Conservation (phyloP, 1,140 invertebrate species). For the Drosophila grimshawi region DNA sequence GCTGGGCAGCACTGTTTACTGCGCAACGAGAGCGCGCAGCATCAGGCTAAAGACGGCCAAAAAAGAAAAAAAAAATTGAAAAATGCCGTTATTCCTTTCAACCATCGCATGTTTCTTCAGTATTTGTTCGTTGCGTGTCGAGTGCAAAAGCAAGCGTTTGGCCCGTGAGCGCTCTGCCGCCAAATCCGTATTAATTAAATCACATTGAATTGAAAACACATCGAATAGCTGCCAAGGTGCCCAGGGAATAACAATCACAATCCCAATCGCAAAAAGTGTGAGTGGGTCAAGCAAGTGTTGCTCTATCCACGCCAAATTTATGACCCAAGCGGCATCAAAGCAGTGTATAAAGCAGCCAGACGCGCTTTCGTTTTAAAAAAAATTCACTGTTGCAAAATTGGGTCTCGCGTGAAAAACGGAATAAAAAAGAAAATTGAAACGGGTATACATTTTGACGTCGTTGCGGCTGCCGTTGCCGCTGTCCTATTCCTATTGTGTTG, state of each 20-base stretch:
- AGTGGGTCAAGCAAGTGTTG: constrained; percentile 41
- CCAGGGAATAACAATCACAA: constrained; percentile 28
- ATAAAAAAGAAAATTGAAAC: constrained; percentile 33
- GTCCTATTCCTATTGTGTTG: constrained; percentile 37
- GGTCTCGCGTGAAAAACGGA: constrained; percentile 46
- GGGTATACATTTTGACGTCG: constrained; percentile 48
- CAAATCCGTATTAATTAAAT: constrained; percentile 55
- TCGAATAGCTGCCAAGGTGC: constrained; percentile 34
- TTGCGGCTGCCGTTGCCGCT: constrained; percentile 3
- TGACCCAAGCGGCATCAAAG: constrained; percentile 28
- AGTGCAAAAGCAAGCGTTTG: constrained; percentile 46
- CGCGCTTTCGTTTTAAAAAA: constrained; percentile 33
- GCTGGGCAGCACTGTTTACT: constrained; percentile 51
- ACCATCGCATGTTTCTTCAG: constrained; percentile 63
- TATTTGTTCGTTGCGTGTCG: constrained; percentile 72
- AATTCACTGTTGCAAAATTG: constrained; percentile 52
- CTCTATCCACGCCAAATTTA: constrained; percentile 26
- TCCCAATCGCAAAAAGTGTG: background rate
- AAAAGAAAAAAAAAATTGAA: constrained; percentile 9
- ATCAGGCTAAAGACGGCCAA: constrained; percentile 28
- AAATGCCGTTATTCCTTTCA: constrained; percentile 32
- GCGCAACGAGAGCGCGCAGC: constrained; percentile 67
- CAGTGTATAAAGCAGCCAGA: constrained; percentile 3
- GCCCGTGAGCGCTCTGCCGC: constrained; percentile 33
- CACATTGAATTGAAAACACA: constrained; percentile 42